Conservation (phyloP, 2,888 invertebrate genomes). For the Chrysotoxum bicinctum region DNA sequence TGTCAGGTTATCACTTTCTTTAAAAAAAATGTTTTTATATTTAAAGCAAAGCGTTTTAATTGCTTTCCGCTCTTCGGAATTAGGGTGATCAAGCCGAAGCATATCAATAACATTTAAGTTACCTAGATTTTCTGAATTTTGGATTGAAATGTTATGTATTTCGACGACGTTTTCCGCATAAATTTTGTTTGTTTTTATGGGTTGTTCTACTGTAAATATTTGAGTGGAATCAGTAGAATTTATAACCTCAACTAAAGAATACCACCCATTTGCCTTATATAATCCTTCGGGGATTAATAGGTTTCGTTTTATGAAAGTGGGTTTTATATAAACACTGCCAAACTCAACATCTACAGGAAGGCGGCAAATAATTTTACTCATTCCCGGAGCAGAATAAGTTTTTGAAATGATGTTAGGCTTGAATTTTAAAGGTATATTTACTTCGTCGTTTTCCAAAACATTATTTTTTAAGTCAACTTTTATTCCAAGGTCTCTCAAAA, state of each 20-base stretch:
- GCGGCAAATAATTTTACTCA: slow-evolving; percentile 38
- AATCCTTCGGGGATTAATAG: slow-evolving; percentile 51
- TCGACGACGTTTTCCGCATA: not conserved
- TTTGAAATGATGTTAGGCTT: slow-evolving; percentile 50
- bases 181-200: slow-evolving; percentile 29
- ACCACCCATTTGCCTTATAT: slow-evolving; percentile 36
- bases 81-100: slow-evolving; percentile 10
- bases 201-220: slow-evolving; percentile 53
- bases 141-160: slow-evolving; percentile 20
- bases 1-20: not conserved
- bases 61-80: not conserved
- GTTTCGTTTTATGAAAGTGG: slow-evolving; percentile 13
- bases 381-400: slow-evolving; percentile 15
- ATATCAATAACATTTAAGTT: not conserved
- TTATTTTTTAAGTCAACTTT: slow-evolving; percentile 4
- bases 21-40: slow-evolving; percentile 10
- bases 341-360: slow-evolving; percentile 57
- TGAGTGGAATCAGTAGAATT: slow-evolving; percentile 25
- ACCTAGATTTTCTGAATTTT: not conserved
- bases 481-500: not conserved
- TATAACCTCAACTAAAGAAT: slow-evolving; percentile 43
- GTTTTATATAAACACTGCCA: slow-evolving; percentile 39
- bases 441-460: slow-evolving; percentile 1
- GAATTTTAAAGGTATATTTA: slow-evolving; percentile 31
- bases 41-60: not conserved